phyloP scores from a whole-genome alignment of 2,888 invertebrate species.

The Plebejus anna region DNA sequence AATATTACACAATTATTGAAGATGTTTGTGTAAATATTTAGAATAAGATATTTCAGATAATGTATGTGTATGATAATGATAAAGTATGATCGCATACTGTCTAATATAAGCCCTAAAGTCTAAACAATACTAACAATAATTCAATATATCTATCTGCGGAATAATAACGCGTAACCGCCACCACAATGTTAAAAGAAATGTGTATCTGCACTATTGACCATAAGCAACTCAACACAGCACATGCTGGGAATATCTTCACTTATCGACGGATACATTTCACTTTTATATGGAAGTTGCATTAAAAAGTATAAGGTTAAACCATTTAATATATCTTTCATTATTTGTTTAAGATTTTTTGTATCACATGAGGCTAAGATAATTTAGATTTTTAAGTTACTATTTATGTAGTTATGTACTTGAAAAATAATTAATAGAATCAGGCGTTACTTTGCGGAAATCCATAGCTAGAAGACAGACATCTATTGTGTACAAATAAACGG shows the following conservation, averaged over 20 bases:
- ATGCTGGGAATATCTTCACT: constrained; percentile 2
- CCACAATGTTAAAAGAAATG: not conserved
- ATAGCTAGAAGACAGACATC: no score
- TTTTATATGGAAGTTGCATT: not conserved
- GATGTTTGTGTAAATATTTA: no score
- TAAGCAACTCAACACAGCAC: not conserved
- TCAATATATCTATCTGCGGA: not conserved
- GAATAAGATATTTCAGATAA: no score
- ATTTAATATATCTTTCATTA: not conserved
- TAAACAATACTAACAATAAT: no score
- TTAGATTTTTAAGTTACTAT: not conserved
- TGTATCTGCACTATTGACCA: not conserved
- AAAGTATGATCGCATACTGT: no score
- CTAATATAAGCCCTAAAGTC: no score
- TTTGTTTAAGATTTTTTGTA: no score
- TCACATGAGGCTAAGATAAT: not conserved
- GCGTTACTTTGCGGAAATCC: no score
- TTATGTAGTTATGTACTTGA: no score
- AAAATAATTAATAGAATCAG: not conserved
- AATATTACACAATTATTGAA: no score
- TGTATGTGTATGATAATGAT: no score
- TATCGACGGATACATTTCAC: not conserved
- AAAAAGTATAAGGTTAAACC: not conserved
- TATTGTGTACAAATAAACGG: not conserved
- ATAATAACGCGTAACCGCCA: not conserved